Conservation (phyloP, 2,888 invertebrate species). For the Rambutsinella grinnellia region DNA sequence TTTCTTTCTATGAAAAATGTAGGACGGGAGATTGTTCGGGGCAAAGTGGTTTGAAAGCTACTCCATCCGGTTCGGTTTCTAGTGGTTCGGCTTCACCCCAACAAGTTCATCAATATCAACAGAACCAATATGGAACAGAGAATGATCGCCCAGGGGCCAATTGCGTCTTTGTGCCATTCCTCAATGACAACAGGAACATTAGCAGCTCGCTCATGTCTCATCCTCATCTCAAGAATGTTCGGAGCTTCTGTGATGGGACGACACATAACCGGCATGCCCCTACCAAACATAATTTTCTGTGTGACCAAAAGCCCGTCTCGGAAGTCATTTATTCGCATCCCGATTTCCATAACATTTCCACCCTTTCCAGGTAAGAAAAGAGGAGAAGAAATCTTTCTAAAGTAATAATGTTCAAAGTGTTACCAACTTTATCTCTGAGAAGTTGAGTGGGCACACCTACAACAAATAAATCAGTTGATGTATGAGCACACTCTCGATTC, state of each 20-base stretch:
- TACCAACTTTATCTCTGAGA: too few relatives aligned
- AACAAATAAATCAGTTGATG: constrained; percentile 34
- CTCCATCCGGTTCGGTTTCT: too few relatives aligned
- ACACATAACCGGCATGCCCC: constrained; percentile 76
- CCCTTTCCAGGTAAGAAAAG: constrained; percentile 57
- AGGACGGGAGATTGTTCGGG: constrained; percentile 42
- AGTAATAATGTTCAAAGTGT: too few relatives aligned
- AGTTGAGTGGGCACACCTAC: too few relatives aligned
- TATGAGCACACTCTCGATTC: constrained; percentile 42
- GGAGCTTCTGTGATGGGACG: constrained; percentile 76
- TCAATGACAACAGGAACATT: constrained; percentile 63
- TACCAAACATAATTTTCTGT: constrained; percentile 77
- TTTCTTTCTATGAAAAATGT: constrained; percentile 7
- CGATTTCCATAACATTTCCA: constrained; percentile 70
- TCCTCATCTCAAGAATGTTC: constrained; percentile 69
- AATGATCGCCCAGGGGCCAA: constrained; percentile 57
- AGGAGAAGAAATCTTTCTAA: too few relatives aligned
- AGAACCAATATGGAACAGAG: constrained; percentile 36
- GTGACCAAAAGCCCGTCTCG: constrained; percentile 74
- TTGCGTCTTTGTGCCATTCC: constrained; percentile 61
- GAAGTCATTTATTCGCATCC: constrained; percentile 74
- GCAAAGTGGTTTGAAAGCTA: constrained; percentile 33
- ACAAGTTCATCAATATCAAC: constrained; percentile 29
- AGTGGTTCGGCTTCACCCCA: too few relatives aligned
- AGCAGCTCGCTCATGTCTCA: constrained; percentile 65